Evolutionary conservation across 2,888 invertebrate species (phyloP), one percentile per base, ranked within the genome.

Genomic region (Sphaeridia pumilis): DNA sequence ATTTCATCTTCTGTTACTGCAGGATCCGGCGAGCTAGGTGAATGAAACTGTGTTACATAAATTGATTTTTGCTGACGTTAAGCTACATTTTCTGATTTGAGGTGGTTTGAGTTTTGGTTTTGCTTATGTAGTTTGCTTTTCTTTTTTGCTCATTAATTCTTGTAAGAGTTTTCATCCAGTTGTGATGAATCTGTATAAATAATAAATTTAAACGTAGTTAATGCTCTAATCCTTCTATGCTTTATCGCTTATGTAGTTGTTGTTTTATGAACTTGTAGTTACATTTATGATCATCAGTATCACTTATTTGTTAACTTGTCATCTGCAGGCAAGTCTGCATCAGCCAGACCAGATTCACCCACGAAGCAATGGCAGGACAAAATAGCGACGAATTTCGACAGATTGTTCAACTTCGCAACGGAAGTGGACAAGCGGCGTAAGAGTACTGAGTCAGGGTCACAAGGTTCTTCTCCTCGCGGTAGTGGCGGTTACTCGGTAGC

Each of bases 311-410:
- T 7, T 3, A 35, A 36, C 20, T 20, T 25, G 7, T 45, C 17
- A 45, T 31, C 45, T 45, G 45, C 25, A 28, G 26, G 20, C 26
- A 20, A 35, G 34, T 46, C 41, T 48, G 48, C n/a, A n/a, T n/a
- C n/a, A n/a, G n/a, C n/a, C n/a, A n/a, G n/a, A n/a, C 55, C 58
- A 31, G 64, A 64, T 34, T 65, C 64, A 7, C 63, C 63, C n/a
- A 59, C 60, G 28, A 58, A 60, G 36, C 59, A 87, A 71, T 92
- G 90, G 90, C 88, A 90, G 71, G 87, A 89, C 71, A 83, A 88
- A 64, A 87, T 92, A 66, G 87, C 86, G 70, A 88, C 86, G 64
- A 88, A 89, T 49, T 93, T 94, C 75, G 93, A 93, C 74, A 83
- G 89, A 63, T 76, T 93, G 66, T 87, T 93, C 63, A 90, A 89